Percentiles rank a stretch among this genome's conserved stretches.
Conservation (phyloP, 2,113 vertebrate genomes). For the Melanerpes formicivorus region DNA sequence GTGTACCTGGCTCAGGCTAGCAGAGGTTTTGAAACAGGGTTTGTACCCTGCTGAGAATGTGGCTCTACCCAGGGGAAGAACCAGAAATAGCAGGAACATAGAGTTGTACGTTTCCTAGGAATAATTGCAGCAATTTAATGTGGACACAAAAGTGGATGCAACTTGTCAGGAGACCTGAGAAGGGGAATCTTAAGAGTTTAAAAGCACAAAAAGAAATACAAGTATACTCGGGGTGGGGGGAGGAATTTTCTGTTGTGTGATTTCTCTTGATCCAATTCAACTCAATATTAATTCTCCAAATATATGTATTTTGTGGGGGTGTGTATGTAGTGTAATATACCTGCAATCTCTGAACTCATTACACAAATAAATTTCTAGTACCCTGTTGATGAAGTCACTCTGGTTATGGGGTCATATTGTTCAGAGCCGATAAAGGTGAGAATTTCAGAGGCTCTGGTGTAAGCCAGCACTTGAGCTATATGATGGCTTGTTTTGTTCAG, state of each 20-base stretch:
- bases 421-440: not conserved
- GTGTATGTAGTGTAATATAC: not conserved
- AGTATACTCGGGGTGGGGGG: not conserved
- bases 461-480: not conserved
- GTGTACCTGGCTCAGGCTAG: not conserved
- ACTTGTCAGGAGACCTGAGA: not conserved
- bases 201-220: not conserved
- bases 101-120: fast-evolving
- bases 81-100: fast-evolving
- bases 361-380: not conserved
- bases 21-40: not conserved
- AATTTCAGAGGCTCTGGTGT: not conserved
- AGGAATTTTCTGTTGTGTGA: not conserved
- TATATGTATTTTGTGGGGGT: not conserved
- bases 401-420: not conserved
- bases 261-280: not conserved
- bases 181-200: not conserved
- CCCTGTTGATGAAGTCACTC: not conserved
- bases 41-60: not conserved
- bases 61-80: not conserved
- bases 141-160: not conserved
- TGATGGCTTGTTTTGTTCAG: not conserved
- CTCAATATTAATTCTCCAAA: not conserved
- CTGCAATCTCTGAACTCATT: not conserved
- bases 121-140: not conserved